Evolutionary conservation across 2,797 vertebrate species (phyloP).

Genomic region (Pseudochromis fuscus): DNA sequence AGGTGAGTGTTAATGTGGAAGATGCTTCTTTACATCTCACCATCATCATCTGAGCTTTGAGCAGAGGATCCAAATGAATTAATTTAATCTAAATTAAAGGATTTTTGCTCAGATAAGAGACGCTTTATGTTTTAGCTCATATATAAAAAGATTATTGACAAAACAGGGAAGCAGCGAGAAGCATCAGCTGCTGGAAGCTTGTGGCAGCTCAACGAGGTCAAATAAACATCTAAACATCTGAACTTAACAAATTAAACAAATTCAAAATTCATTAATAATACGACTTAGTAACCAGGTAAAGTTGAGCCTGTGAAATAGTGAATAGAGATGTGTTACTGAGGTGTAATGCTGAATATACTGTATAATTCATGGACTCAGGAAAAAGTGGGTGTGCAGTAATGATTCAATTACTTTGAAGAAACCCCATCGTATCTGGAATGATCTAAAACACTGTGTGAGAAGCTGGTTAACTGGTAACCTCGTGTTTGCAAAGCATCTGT

Average conservation of each 20-base stretch:
- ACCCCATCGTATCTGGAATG: slow-evolving; percentile 2
- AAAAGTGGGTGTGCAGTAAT: too few species aligned
- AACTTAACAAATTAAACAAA: neutral
- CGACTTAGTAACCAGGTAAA: too few species aligned
- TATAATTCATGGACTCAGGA: too few species aligned
- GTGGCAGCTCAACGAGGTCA: neutral
- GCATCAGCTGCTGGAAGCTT: slow-evolving; percentile 19
- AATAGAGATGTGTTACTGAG: too few species aligned
- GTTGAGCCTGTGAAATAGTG: too few species aligned
- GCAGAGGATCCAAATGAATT: too few species aligned
- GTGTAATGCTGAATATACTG: too few species aligned
- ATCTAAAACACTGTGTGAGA: slow-evolving; percentile 13
- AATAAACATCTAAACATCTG: neutral
- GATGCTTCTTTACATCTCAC: neutral
- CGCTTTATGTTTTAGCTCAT: slow-evolving; percentile 19
- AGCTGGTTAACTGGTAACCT: neutral
- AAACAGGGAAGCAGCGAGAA: slow-evolving; percentile 30
- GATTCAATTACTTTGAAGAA: neutral
- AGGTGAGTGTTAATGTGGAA: neutral
- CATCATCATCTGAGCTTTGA: too few species aligned
- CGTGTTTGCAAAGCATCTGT: slow-evolving; percentile 4
- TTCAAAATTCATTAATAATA: neutral
- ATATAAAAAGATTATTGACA: slow-evolving; percentile 1
- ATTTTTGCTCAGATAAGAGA: too few species aligned
- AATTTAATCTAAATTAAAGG: too few species aligned